Percentiles rank a stretch among this genome's conserved stretches.
Evolutionary conservation across 2,888 invertebrate species (phyloP).

Genomic region (Carterocephalus palaemon): DNA sequence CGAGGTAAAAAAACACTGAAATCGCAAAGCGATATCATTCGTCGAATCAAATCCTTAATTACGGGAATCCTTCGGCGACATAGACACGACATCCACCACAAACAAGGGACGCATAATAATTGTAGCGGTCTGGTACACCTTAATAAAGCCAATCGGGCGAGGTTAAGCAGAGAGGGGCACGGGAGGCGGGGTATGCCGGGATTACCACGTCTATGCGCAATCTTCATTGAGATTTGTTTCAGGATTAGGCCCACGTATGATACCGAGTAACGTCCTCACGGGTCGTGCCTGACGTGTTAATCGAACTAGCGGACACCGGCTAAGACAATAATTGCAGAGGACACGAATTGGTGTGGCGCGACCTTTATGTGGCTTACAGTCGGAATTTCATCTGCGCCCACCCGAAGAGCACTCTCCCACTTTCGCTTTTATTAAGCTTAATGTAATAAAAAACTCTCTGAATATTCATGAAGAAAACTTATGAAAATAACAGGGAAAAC

Average conservation of each 20-base stretch:
- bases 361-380: constrained; percentile 38
- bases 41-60: constrained; percentile 74
- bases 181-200: constrained; percentile 52
- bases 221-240: constrained; percentile 79
- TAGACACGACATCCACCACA: constrained; percentile 73
- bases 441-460: constrained; percentile 55
- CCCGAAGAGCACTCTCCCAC: constrained; percentile 32
- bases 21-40: constrained; percentile 44
- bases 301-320: background rate
- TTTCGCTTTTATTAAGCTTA: constrained; percentile 46
- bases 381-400: constrained; percentile 8
- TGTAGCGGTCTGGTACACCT: constrained; percentile 78
- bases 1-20: constrained; percentile 1
- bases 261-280: constrained; percentile 43
- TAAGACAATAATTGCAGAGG: constrained; percentile 3
- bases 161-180: constrained; percentile 44
- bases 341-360: too few species aligned
- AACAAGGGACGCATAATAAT: constrained; percentile 79
- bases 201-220: constrained; percentile 67
- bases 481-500: constrained; percentile 53
- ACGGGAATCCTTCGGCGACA: constrained; percentile 69
- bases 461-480: constrained; percentile 58
- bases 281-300: constrained; percentile 18
- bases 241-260: constrained; percentile 73
- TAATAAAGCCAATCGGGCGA: constrained; percentile 76